Percentiles rank a stretch among this genome's conserved stretches.
phyloP scores from a whole-genome alignment of 2,113 vertebrate species.

The Anolis sagrei region DNA sequence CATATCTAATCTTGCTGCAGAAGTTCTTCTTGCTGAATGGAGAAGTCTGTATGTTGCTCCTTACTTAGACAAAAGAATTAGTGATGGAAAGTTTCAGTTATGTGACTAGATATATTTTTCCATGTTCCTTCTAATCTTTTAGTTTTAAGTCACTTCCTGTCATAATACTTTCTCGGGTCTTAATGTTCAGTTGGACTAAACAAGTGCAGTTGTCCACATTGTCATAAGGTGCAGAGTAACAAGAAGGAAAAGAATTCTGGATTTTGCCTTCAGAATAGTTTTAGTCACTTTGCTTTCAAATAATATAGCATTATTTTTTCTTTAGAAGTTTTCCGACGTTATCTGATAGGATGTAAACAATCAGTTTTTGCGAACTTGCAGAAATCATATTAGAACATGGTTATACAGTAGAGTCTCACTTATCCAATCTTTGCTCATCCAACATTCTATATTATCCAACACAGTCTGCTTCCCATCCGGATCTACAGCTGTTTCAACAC shows the following conservation, averaged over 20 bases:
- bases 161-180: not conserved
- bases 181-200: not conserved
- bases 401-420: not conserved
- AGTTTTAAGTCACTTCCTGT: too few species aligned
- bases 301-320: not conserved
- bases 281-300: not conserved
- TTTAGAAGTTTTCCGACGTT: not conserved
- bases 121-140: not conserved
- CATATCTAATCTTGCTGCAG: not conserved
- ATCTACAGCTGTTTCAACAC: too few species aligned
- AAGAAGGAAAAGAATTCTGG: not conserved
- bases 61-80: not conserved
- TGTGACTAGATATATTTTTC: not conserved
- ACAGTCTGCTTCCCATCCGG: too few species aligned
- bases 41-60: not conserved
- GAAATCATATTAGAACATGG: not conserved
- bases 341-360: not conserved
- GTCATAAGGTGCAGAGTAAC: not conserved
- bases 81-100: not conserved
- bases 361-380: not conserved
- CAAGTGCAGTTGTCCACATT: not conserved
- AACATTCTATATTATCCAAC: too few species aligned
- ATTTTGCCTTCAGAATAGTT: not conserved
- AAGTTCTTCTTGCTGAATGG: not conserved
- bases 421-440: conserved; percentile 6